Evolutionary conservation across 2,888 invertebrate genomes (phyloP).

Genomic region (Ophion costatus): DNA sequence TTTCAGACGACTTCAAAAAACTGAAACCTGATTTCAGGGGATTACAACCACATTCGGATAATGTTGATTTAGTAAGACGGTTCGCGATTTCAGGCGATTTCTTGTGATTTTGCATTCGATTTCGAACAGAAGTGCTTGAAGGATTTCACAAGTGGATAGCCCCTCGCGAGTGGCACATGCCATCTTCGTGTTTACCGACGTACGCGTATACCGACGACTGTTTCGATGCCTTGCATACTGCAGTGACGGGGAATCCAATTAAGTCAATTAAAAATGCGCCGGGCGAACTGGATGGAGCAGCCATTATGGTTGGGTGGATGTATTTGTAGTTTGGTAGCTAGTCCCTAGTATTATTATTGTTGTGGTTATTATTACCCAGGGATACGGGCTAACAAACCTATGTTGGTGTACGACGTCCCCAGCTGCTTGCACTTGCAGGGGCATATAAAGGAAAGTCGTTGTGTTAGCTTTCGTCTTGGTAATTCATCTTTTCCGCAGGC

Average conservation of each 20-base stretch:
- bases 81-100: too few relatives aligned
- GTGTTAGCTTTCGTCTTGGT: too few relatives aligned
- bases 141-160: too few relatives aligned
- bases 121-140: too few relatives aligned
- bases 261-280: slow-evolving; percentile 47
- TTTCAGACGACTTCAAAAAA: too few relatives aligned
- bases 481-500: not conserved
- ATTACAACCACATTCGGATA: too few relatives aligned
- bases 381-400: not conserved
- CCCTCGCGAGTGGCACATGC: not conserved
- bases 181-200: not conserved
- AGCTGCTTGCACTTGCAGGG: not conserved
- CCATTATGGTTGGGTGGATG: slow-evolving; percentile 20
- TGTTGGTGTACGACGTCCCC: not conserved
- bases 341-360: slow-evolving; percentile 15
- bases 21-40: too few relatives aligned
- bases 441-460: not conserved
- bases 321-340: not conserved
- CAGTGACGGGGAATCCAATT: slow-evolving; percentile 29
- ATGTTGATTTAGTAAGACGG: too few relatives aligned
- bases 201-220: not conserved
- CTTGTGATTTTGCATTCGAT: too few relatives aligned
- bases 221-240: slow-evolving; percentile 26
- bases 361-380: not conserved
- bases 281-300: slow-evolving; percentile 13